Evolutionary conservation across 2,797 vertebrate species (phyloP), one percentile per base, ranked within the genome.

Genomic region (Sylvia borin): DNA sequence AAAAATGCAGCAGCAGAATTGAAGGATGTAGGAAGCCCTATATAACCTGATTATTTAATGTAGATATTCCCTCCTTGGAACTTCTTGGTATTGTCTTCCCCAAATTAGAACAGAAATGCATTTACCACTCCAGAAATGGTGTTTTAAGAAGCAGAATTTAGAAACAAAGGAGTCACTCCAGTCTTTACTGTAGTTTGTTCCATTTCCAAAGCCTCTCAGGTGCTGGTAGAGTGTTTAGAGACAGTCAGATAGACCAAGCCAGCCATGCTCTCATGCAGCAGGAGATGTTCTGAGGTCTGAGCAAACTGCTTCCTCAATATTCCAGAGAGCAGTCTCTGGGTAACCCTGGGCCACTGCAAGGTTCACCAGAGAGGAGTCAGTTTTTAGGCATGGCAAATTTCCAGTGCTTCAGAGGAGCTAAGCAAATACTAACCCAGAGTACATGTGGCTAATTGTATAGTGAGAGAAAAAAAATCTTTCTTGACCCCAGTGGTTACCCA

Each of bases 361-460:
- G 68, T 29, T 77, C 68, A 38, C 36, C 32, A 74, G 53, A 32
- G 67, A 91, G 55, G 51, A 70, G 51, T 3, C 0, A 0, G 31
- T 75, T 73, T 95, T 58, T 18, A 81, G 65, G 83, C 58, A 90
- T 26, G 62, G 76, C 92, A 32, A 36, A 29, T 90, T 95, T 93
- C 70, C 71, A 94, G 74, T 32, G 64, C 73, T 93, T 92, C 84
- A 76, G 67, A 93, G 74, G 81, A 85, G 32, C 67, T 90, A 58
- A 89, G 86, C 70, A 92, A 96, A 79, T 80, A 62, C 43, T 61
- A 84, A 71, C 62, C 34, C 71, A 66, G 77, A 70, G 40, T 82
- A 79, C 74, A 70, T 92, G 88, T 95, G 94, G 92, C 64, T 85
- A 87, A 94, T 81, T 89, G 77, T 85, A 92, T 78, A 92, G 62